Base-by-base conservation (phyloP, 1,140 invertebrate species). In the Druon quercuslanigerum region DNA sequence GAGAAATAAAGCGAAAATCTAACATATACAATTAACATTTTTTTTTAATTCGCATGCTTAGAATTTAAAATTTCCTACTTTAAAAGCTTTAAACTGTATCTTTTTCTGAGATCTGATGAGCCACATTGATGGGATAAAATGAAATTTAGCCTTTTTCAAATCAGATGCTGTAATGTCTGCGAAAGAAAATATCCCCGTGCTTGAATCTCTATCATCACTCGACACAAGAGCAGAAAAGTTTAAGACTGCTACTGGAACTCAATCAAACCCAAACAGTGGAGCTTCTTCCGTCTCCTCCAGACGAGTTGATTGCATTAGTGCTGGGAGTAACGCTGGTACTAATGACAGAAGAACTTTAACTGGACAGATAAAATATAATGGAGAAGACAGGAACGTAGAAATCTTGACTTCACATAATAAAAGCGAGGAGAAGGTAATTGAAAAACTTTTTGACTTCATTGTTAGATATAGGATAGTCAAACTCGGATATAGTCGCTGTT, bases 121-220 rank as follows among this genome's bases (percentile, higher is more conserved):
- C 9, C 40, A 11, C 40, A 5, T 46, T 11, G 40, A 46, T 46
- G 11, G 9, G 8, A 46, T 46, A 46, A 46, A 46, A 46, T 9
- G 0, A 1, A 46, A 46, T 46, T 9, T 46, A 5, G 7, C 2
- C 7, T 74, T 72, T 81, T 78, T 46, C 14, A 25, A 84, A 57
- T 56, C 71, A 90, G 89, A 89, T 76, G 83, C 82, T 71, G 75
- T 88, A 74, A 79, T 77, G 5, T 86, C 82, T 60, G 82, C 83
- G 52, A 91, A 91, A 78, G 86, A 89, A 85, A 91, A 90, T 79
- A 86, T 89, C 75, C 85, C 87, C 17, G 75, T 86, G 13, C 71
- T 86, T n/a, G 84, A 88, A 50, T 78, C 81, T 66, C 77, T 77
- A 20, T 78, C 75, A 7, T 57, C 72, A 33, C 8, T 74, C 2